Base-by-base conservation (phyloP, 1,140 invertebrate genomes). In the Cecropterus lyciades region DNA sequence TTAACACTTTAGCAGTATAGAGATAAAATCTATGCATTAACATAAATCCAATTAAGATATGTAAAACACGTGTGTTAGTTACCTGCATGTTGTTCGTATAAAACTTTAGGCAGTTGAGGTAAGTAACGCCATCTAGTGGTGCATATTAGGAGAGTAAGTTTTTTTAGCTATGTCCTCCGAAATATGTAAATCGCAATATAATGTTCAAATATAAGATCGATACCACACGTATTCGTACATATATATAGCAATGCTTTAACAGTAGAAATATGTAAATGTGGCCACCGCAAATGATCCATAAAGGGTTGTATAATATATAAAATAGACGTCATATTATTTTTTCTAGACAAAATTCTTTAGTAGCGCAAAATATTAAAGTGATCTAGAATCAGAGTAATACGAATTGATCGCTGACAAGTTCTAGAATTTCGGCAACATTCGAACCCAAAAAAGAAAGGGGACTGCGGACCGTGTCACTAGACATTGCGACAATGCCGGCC, bases 401-500 rank as follows among this genome's bases (percentile, higher is more conserved):
- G 37, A 40, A 11, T 14, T 13, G 10, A 33, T 30, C 13, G 24
- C 4, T 9, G n/a, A 14, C 24, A 52, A 33, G 11, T 15, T 60
- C 56, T 60, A 49, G 27, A 20, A 60, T 49, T 60, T 60, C 57
- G 45, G 42, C 45, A 60, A 60, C 45, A 48, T 60, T 60, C 17
- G 14, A 27, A 17, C 20, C 43, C 20, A 49, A 24, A 6, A 14
- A 49, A 56, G 49, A 52, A 52, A 40, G 27, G 56, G 43, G 11
- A 16, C 27, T 11, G 56, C 27, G 45, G 43, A 8, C 56, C 27
- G 56, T 60, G 43, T 60, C 43, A 48, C n/a, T n/a, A n/a, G n/a
- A 57, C 24, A 70, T 89, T 90, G 82, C 85, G 79, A 85, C 87
- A 90, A 87, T 87, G 70, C 77, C 66, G 69, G 53, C 70, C 73